Evolutionary conservation across 2,113 vertebrate genomes (phyloP).

Genomic region (Gallinago paraguaiae): DNA sequence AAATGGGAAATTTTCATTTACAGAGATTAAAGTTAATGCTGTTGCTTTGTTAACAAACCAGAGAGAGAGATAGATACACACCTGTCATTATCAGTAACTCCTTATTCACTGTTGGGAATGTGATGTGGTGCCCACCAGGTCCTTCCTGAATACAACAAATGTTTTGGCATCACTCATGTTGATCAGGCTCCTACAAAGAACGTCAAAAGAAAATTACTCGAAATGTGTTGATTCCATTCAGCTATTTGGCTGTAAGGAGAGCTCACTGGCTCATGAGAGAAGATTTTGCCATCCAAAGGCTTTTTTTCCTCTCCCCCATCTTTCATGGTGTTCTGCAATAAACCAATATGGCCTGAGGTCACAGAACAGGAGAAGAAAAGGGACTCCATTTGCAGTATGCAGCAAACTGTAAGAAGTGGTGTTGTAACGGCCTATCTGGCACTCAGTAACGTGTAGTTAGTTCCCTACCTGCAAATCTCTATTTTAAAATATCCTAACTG

Average conservation of each 20-base stretch:
- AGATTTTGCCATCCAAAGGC: background rate
- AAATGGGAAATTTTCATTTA: background rate
- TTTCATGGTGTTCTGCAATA: background rate
- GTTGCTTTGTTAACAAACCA: background rate
- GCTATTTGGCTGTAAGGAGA: background rate
- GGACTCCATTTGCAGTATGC: background rate
- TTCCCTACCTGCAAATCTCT: slow-evolving; percentile 2
- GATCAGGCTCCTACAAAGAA: background rate
- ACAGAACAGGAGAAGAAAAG: background rate
- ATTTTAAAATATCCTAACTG: background rate
- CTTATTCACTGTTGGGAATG: background rate
- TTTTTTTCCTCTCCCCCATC: background rate
- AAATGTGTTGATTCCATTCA: background rate
- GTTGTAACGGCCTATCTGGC: background rate
- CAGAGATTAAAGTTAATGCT: background rate
- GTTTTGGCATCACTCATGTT: background rate
- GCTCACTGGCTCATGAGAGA: background rate
- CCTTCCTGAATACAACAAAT: background rate
- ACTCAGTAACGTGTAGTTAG: background rate
- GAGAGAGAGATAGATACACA: background rate
- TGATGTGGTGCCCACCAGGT: background rate
- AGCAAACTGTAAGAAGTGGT: background rate
- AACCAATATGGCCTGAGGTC: background rate
- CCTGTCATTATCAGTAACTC: background rate
- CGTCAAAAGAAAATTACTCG: background rate